Percentiles rank a stretch among this genome's conserved stretches.
phyloP scores from a whole-genome alignment of 2,113 vertebrate species.

The Amblyopsis rosae region DNA sequence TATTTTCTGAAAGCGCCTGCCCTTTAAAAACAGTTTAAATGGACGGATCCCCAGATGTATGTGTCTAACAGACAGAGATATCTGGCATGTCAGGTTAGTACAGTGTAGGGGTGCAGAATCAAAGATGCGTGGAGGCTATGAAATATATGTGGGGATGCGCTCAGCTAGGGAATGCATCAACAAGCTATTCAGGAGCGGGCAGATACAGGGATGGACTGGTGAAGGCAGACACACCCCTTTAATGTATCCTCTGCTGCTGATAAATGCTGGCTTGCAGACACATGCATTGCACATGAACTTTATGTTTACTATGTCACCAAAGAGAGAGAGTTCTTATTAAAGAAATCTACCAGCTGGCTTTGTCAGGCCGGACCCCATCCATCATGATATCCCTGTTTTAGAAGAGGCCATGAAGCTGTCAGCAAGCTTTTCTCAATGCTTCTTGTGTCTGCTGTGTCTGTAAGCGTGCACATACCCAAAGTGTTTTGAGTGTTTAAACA shows the following conservation, averaged over 20 bases:
- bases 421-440: constrained; percentile 45
- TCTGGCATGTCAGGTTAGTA: too few relatives aligned
- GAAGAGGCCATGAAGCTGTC: constrained; percentile 48
- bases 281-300: constrained; percentile 9
- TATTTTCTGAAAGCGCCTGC: too few relatives aligned
- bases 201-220: constrained; percentile 11
- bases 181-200: constrained; percentile 7
- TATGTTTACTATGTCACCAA: not conserved
- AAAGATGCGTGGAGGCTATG: constrained; percentile 1
- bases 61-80: too few relatives aligned
- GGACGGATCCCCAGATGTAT: too few relatives aligned
- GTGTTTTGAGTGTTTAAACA: too few relatives aligned
- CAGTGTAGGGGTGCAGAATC: not conserved
- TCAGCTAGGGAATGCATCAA: constrained; percentile 31
- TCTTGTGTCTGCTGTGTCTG: constrained; percentile 22
- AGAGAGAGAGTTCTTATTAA: not conserved
- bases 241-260: not conserved
- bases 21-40: too few relatives aligned
- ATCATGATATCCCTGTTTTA: constrained; percentile 45
- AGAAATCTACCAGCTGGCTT: constrained; percentile 40
- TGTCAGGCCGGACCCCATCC: constrained; percentile 46
- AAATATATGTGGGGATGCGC: constrained; percentile 27
- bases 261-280: not conserved
- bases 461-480: too few relatives aligned
- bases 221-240: constrained; percentile 6